Base-by-base conservation (phyloP, 2,888 invertebrate genomes). In the Drosophila formosana region DNA sequence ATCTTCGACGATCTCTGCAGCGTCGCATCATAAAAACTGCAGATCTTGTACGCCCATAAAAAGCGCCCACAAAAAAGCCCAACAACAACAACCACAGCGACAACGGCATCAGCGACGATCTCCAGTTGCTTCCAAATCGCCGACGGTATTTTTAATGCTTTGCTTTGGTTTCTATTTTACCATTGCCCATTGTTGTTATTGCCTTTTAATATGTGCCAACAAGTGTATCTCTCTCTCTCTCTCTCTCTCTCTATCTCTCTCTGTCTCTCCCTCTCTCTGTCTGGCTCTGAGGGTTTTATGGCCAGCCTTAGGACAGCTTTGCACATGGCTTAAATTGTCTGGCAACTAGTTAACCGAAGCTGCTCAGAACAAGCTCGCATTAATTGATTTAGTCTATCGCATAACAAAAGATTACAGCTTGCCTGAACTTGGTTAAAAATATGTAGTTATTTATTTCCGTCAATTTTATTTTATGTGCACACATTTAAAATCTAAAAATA, bases 11-110 rank as follows among this genome's bases (percentile, higher is more conserved):
- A 66, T 53, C 72, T 53, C 32, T 39, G 52, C 70, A 49, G 34
- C 60, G 77, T 57, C 65, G 75, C 72, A 70, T 82, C 82, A 74
- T 81, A 77, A 85, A 85, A 84, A 52, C 71, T 61, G 57, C 79
- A 74, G 65, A 80, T 80, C 77, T 76, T 75, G 74, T 70, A 86
- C 85, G 88, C 88, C 88, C 83, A 85, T 88, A 81, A 85, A 85
- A 82, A 77, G 70, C 76, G 72, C 67, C 80, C 71, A 76, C 80
- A 69, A 76, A 84, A 34, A 25, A 37, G n/a, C 37, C 11, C 11
- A 43, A 7, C 30, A 28, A 28, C 39, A 9, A 23, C 11, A 9
- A 52, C 43, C 18, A 55, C 13, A 55, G 11, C 9, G 28, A 3
- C 28, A 37, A 37, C 23, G 8, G 9, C n/a, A 11, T 39, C 43